These are phyloP conservation scores for Lytechinus variegatus DNA, from an alignment of 35 echinoderm and acorn worm genomes.

Conservation along the genomic window DNA sequence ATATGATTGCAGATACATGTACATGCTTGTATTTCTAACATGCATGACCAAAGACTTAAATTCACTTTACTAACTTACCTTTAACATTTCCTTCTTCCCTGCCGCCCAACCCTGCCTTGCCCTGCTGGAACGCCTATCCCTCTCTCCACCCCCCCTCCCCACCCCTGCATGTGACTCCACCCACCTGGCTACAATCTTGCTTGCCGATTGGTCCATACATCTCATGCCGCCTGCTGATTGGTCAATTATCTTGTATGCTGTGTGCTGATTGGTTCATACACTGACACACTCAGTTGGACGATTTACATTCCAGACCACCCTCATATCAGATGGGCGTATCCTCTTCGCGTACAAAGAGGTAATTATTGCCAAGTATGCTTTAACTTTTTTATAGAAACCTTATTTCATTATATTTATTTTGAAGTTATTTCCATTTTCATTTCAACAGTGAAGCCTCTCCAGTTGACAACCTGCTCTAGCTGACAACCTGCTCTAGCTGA, in stretches of 20 bases:
- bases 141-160: neutral
- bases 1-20: no score
- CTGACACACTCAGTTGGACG: constrained; percentile 68
- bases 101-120: neutral
- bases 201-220: constrained; percentile 40
- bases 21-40: neutral
- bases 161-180: neutral
- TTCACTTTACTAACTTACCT: neutral
- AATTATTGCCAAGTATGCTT: constrained; percentile 17
- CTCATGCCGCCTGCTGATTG: constrained; percentile 41
- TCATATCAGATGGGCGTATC: constrained; percentile 84
- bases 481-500: no score
- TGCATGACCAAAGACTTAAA: neutral
- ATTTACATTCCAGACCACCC: constrained; percentile 93
- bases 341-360: constrained; percentile 95
- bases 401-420: no score
- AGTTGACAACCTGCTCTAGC: no score
- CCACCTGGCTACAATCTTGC: constrained; percentile 23
- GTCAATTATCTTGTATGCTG: constrained; percentile 20
- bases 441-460: no score
- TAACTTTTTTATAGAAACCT: no score
- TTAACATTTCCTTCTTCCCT: neutral
- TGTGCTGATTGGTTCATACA: constrained; percentile 48
- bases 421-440: no score
- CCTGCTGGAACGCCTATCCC: neutral